Percentiles rank a stretch among this genome's conserved stretches.
Conservation (phyloP, 2,888 invertebrate genomes). For the Meiosimyza decipiens region DNA sequence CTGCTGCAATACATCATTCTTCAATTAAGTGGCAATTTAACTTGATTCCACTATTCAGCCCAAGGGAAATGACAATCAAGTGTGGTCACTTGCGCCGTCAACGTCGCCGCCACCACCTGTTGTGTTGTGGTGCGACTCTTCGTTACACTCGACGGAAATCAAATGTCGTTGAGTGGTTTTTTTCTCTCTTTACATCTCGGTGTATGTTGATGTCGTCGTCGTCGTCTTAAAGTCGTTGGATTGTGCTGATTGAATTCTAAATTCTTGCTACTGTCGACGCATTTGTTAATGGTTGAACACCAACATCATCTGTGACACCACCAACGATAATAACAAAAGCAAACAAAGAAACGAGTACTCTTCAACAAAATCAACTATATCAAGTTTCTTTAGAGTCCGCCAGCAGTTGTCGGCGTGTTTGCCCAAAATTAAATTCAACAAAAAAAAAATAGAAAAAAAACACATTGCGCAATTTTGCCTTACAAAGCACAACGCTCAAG, state of each 20-base stretch:
- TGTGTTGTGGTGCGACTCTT: background rate
- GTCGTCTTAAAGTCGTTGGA: too few species aligned
- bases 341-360: too few species aligned
- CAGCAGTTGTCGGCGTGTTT: background rate
- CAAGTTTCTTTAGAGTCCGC: background rate
- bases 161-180: too few species aligned
- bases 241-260: too few species aligned
- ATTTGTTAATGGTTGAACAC: background rate
- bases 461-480: constrained; percentile 6
- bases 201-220: too few species aligned
- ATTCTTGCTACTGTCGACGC: too few species aligned
- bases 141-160: background rate
- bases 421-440: too few species aligned
- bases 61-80: background rate
- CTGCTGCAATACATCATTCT: constrained; percentile 2
- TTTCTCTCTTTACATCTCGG: too few species aligned
- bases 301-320: background rate
- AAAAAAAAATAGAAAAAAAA: background rate
- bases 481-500: background rate
- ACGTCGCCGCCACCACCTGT: background rate
- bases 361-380: too few species aligned
- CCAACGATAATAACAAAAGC: background rate
- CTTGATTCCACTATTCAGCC: background rate
- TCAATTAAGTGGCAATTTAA: constrained; percentile 11
- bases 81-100: background rate